Percentiles rank a stretch among this genome's conserved stretches.
Evolutionary conservation across 2,797 vertebrate species (phyloP).

Genomic region (Spondyliosoma cantharus): DNA sequence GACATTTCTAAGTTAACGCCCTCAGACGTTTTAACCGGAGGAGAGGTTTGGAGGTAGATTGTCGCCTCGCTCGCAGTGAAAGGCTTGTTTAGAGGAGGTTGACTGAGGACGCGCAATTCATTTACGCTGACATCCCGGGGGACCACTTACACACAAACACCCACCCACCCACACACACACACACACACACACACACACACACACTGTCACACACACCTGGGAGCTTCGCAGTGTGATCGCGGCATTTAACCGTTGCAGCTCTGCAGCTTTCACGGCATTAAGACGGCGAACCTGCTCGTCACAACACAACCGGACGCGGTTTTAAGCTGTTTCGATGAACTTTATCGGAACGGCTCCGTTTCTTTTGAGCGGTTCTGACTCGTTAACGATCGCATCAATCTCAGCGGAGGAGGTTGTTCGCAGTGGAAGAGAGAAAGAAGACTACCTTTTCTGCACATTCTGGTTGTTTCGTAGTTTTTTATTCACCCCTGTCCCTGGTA

Average conservation of each 20-base stretch:
- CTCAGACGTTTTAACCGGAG: conserved; percentile 5
- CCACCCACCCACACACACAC: not conserved
- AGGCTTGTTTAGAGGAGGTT: conserved; percentile 20
- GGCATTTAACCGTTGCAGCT: not conserved
- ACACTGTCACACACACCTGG: conserved; percentile 8
- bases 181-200: not conserved
- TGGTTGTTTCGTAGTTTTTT: not conserved
- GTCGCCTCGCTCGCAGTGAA: not conserved
- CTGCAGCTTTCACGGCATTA: not conserved
- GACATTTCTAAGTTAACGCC: not conserved
- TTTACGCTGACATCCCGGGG: conserved; percentile 14
- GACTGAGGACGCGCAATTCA: conserved; percentile 38
- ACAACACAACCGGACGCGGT: no score
- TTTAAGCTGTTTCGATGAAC: no score
- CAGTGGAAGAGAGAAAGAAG: not conserved
- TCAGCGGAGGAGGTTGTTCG: not conserved
- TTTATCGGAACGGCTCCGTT: not conserved
- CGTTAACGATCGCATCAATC: not conserved
- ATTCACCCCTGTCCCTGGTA: not conserved
- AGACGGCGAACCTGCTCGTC: not conserved
- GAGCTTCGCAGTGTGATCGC: not conserved
- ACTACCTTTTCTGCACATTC: not conserved
- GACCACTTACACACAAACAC: conserved; percentile 16
- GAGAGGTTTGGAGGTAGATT: not conserved
- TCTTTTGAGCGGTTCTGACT: not conserved